Base-by-base conservation (phyloP, 2,797 vertebrate species). In the Anableps anableps region DNA sequence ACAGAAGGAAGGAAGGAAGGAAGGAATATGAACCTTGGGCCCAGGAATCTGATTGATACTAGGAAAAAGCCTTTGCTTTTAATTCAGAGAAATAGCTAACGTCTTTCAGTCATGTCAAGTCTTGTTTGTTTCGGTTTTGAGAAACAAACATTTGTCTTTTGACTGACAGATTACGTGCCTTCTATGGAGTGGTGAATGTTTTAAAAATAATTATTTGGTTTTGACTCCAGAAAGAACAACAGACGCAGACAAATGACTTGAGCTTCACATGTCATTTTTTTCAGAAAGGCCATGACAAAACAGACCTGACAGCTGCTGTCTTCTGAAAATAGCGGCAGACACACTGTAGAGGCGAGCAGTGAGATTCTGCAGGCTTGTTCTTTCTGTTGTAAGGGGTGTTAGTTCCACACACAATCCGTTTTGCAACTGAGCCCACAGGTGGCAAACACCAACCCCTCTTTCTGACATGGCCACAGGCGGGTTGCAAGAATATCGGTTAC, bases 261-360 rank as follows among this genome's bases (percentile, higher is more conserved):
- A 45, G 83, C 78, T 83, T 78, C 85, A 77, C 51, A 76, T 79
- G 72, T 77, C 83, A 87, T 89, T 89, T 26, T 26, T 78, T 79
- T 74, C 83, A 81, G 74, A 62, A 75, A 45, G 80, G 68, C 78
- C 64, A 84, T 83, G 78, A 88, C 92, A 89, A 80, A 89, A 92
- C 82, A 85, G 82, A 82, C 78, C 81, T 84, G 86, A 86, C 94
- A 95, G 93, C 94, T 94, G 95, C 92, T 88, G 86, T 85, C 88
- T 51, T 86, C 90, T 83, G 0, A 90, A 94, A 94, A 95, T 94
- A 94, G 88, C 78, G 60, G 51, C 85, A 76, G 87, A 83, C 83
- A 90, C 48, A 3, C 47, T 29, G 81, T 78, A 71, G 55, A 60
- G 55, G n/a, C 81, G 1, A 72, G 86, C 77, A 74, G 71, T 64